A percentile compares a stretch with the other conserved stretches of the same genome.
Conservation (phyloP, 1,140 invertebrate genomes). For the Sitobion miscanthi region DNA sequence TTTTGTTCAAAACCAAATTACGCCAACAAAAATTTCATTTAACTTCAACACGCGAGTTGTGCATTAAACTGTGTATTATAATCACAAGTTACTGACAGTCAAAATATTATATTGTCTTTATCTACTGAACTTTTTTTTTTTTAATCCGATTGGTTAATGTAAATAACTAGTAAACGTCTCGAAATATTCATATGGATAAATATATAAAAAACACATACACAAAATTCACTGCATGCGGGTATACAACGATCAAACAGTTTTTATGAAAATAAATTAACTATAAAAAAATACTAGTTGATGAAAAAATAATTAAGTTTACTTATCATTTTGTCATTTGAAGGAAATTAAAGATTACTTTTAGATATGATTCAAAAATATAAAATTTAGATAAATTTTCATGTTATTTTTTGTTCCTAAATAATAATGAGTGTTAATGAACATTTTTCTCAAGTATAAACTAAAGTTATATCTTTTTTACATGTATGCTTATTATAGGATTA, state of each 20-base stretch:
- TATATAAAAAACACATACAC: background rate
- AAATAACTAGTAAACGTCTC: background rate
- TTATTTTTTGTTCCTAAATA: too few relatives aligned
- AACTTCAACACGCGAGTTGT: slow-evolving; percentile 21
- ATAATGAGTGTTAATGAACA: background rate
- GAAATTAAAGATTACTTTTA: background rate
- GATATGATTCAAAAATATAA: background rate
- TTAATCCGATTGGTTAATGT: background rate
- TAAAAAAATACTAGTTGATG: too few relatives aligned
- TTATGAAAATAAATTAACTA: too few relatives aligned
- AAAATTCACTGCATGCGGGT: too few relatives aligned
- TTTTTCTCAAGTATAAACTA: too few relatives aligned
- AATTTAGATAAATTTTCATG: background rate
- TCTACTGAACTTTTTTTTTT: too few relatives aligned
- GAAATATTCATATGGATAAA: background rate
- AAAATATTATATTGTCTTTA: slow-evolving; percentile 18
- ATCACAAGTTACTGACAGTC: background rate
- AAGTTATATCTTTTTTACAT: too few relatives aligned
- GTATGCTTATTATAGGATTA: too few relatives aligned
- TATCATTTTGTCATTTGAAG: too few relatives aligned
- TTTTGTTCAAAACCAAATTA: background rate
- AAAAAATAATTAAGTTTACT: too few relatives aligned
- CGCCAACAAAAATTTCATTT: background rate
- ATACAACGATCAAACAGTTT: too few relatives aligned
- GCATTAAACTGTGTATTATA: background rate